A percentile compares a stretch with the other conserved stretches of the same genome.
These are phyloP conservation scores for Xenus cinereus DNA, from an alignment of 2,113 vertebrate species.

Conservation along the genomic window DNA sequence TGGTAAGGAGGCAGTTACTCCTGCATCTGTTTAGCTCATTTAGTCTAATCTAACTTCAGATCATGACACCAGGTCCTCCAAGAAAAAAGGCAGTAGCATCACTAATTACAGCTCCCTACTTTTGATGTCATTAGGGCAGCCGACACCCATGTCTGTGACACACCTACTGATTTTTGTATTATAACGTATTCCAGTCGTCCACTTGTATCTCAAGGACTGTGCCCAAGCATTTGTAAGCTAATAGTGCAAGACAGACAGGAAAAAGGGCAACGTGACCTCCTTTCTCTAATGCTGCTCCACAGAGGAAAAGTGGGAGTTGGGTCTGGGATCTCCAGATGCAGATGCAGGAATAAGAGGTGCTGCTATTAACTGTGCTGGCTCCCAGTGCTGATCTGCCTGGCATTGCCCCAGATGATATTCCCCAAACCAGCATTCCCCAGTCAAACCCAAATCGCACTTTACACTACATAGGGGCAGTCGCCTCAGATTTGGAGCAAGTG, in stretches of 20 bases:
- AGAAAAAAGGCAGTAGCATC: not conserved
- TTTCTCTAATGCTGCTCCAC: not conserved
- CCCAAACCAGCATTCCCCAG: not conserved
- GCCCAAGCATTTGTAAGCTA: not conserved
- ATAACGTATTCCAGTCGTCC: not conserved
- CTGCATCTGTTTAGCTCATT: not conserved
- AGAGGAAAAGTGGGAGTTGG: not conserved
- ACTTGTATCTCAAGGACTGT: not conserved
- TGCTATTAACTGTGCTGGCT: not conserved
- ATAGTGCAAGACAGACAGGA: not conserved
- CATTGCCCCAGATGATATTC: not conserved
- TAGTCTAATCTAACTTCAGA: not conserved
- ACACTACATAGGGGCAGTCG: not conserved
- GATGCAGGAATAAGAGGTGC: not conserved
- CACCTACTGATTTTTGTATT: not conserved
- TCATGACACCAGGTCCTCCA: not conserved
- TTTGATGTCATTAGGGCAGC: not conserved
- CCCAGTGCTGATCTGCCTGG: not conserved
- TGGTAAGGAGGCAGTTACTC: not conserved
- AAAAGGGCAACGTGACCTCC: not conserved
- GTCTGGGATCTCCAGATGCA: not conserved
- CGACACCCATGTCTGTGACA: rapidly evolving
- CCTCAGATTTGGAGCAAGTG: not conserved
- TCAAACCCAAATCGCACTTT: not conserved
- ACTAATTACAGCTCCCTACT: not conserved